phyloP scores from a whole-genome alignment of 1,140 invertebrate species.

The Drosophila guanche region DNA sequence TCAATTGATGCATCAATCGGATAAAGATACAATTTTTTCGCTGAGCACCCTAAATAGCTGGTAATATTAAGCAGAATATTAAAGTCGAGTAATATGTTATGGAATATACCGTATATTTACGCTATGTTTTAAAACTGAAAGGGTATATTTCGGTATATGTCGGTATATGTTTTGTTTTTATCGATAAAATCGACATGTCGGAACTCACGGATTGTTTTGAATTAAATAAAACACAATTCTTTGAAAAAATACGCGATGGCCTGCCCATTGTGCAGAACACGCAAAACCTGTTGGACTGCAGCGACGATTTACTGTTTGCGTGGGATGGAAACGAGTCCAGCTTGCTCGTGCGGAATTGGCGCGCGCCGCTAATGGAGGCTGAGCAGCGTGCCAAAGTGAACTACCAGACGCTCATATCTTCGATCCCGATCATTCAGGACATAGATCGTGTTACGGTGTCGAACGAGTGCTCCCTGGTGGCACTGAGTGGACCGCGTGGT shows the following conservation, averaged over 20 bases:
- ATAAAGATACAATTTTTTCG: too few species aligned
- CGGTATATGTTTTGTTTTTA: not conserved
- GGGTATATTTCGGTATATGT: too few species aligned
- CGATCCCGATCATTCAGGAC: constrained; percentile 68
- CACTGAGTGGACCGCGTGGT: constrained; percentile 76
- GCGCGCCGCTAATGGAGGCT: constrained; percentile 38
- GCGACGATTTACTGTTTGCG: constrained; percentile 76
- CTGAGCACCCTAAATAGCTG: too few species aligned
- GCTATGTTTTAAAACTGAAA: too few species aligned
- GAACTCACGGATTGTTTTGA: constrained; percentile 61
- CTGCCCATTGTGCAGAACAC: constrained; percentile 59
- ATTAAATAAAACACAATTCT: constrained; percentile 64
- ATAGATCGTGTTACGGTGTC: constrained; percentile 82
- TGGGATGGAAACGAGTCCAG: constrained; percentile 68
- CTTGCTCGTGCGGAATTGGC: constrained; percentile 74
- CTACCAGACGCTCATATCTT: constrained; percentile 78
- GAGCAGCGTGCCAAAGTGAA: constrained; percentile 20
- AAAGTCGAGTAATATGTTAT: too few species aligned
- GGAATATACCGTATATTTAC: too few species aligned
- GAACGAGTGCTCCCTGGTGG: constrained; percentile 75
- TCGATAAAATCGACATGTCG: constrained; percentile 44
- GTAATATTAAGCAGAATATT: too few species aligned
- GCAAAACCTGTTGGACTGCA: constrained; percentile 77
- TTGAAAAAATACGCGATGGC: constrained; percentile 65
- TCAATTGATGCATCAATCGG: too few species aligned